phyloP scores from a whole-genome alignment of 1,140 invertebrate species.

The Antheraea mylitta region DNA sequence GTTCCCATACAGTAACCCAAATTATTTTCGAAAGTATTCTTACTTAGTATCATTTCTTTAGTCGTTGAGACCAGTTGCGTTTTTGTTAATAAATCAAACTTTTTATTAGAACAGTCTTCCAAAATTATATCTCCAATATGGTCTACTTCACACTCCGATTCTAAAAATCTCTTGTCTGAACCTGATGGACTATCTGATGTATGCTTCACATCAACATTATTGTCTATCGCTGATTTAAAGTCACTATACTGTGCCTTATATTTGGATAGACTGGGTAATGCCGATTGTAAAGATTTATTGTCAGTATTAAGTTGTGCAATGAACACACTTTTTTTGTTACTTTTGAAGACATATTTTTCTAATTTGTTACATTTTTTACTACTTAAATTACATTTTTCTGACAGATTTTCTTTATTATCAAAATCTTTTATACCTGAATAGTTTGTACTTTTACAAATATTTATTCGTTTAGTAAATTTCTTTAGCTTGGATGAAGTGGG shows the following conservation, averaged over 20 bases:
- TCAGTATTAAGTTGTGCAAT: slow-evolving; percentile 36
- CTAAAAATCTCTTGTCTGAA: neutral
- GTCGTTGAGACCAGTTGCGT: neutral
- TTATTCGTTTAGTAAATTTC: slow-evolving; percentile 27
- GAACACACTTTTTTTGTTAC: slow-evolving; percentile 42
- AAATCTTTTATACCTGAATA: slow-evolving; percentile 20
- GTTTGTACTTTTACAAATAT: slow-evolving; percentile 31
- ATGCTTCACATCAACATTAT: neutral
- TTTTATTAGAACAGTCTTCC: neutral
- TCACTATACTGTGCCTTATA: slow-evolving; percentile 14
- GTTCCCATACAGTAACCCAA: neutral
- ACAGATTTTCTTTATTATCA: slow-evolving; percentile 58
- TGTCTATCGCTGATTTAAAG: neutral
- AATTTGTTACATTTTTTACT: slow-evolving; percentile 25
- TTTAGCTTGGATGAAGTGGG: slow-evolving; percentile 30
- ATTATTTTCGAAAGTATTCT: neutral
- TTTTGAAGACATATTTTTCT: slow-evolving; percentile 27
- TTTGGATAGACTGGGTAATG: slow-evolving; percentile 11
- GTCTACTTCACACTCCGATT: neutral
- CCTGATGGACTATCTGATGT: neutral
- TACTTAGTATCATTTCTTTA: neutral
- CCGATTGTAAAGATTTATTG: slow-evolving; percentile 12
- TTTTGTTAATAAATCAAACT: neutral
- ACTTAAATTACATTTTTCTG: slow-evolving; percentile 37
- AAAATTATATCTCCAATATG: neutral